These are phyloP conservation scores for Menidia beryllina DNA, from an alignment of 2,113 vertebrate genomes.

Conservation along the genomic window DNA sequence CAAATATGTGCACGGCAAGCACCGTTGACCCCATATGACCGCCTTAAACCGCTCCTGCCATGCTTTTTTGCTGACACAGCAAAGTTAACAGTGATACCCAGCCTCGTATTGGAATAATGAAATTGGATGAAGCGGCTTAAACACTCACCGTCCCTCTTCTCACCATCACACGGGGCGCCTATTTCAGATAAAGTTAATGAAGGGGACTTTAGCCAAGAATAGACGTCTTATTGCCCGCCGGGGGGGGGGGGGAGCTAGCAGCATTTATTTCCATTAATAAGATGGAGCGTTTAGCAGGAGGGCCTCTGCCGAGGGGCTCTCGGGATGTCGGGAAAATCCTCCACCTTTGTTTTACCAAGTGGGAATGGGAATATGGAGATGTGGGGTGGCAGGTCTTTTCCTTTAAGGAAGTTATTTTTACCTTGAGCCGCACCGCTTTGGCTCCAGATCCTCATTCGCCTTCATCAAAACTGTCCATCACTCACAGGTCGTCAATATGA, in stretches of 20 bases:
- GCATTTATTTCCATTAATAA: slow-evolving; percentile 79
- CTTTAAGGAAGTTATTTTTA: slow-evolving; percentile 38
- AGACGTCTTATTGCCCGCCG: slow-evolving; percentile 69
- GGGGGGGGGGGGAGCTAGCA: slow-evolving; percentile 32
- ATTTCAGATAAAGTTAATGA: slow-evolving; percentile 84
- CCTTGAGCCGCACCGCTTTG: slow-evolving; percentile 46
- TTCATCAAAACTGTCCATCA: slow-evolving; percentile 59
- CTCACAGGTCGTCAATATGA: slow-evolving; percentile 55
- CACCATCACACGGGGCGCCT: slow-evolving; percentile 71
- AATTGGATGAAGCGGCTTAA: slow-evolving; percentile 82
- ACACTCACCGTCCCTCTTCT: slow-evolving; percentile 52
- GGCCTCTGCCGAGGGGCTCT: slow-evolving; percentile 60
- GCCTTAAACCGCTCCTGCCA: slow-evolving; percentile 39
- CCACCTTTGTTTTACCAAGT: slow-evolving; percentile 41
- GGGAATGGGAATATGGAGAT: not conserved
- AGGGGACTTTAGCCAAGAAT: slow-evolving; percentile 76
- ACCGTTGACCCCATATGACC: not conserved
- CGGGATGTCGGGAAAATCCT: slow-evolving; percentile 56
- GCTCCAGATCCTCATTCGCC: slow-evolving; percentile 54
- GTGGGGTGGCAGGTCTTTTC: not conserved
- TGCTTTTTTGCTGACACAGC: slow-evolving; percentile 68
- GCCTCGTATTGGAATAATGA: slow-evolving; percentile 73
- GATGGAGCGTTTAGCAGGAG: slow-evolving; percentile 57
- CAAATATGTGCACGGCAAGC: slow-evolving; percentile 24
- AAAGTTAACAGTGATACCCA: slow-evolving; percentile 67